These are phyloP conservation scores for Anthrax anthrax DNA, from an alignment of 2,888 invertebrate genomes.

Conservation along the genomic window DNA sequence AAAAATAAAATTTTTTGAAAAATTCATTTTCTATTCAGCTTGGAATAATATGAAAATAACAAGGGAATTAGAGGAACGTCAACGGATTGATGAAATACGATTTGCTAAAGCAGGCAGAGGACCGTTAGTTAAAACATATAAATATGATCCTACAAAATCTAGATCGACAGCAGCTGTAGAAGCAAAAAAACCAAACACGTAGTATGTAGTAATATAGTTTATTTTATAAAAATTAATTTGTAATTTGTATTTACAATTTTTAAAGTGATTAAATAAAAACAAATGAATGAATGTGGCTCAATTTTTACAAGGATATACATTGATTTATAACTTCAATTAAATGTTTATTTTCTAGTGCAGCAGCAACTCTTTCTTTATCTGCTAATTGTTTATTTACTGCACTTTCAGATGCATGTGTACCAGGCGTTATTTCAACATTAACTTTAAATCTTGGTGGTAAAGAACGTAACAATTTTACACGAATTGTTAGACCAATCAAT, in stretches of 20 bases:
- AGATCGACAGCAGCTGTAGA: constrained; percentile 21
- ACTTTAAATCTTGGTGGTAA: constrained; percentile 77
- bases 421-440: constrained; percentile 76
- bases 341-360: constrained; percentile 87
- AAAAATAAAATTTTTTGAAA: not conserved
- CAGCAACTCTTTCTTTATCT: constrained; percentile 95
- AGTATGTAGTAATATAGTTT: not conserved
- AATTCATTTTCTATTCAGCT: constrained; percentile 35
- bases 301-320: constrained; percentile 43
- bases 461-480: constrained; percentile 76
- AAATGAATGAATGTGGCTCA: not conserved
- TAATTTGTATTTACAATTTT: constrained; percentile 1
- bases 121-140: constrained; percentile 74
- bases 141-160: constrained; percentile 63
- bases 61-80: constrained; percentile 60
- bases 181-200: constrained; percentile 14
- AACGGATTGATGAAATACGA: constrained; percentile 57
- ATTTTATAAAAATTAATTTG: constrained; percentile 1
- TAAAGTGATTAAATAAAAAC: not conserved
- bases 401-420: constrained; percentile 79
- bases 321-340: constrained; percentile 88
- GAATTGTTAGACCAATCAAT: constrained; percentile 73
- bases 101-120: constrained; percentile 77
- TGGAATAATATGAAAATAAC: constrained; percentile 71
- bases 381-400: constrained; percentile 96